These are phyloP conservation scores for Cantharis lateralis DNA, from an alignment of 2,888 invertebrate genomes.

Conservation along the genomic window DNA sequence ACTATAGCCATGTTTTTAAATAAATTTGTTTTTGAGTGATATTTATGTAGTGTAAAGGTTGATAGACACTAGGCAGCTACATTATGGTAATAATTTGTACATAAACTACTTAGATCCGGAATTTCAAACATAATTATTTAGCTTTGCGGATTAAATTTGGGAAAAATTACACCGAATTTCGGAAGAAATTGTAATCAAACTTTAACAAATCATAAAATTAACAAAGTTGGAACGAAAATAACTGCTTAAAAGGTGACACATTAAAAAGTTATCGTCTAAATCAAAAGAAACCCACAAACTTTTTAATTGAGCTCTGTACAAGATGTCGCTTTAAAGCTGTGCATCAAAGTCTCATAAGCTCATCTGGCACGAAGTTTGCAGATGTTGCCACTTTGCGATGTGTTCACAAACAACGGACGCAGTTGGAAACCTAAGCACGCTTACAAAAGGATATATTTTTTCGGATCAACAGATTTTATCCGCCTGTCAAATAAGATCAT, in stretches of 20 bases:
- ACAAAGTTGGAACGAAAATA: background rate
- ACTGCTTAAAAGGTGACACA: background rate
- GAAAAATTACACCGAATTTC: background rate
- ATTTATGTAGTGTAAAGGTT: background rate
- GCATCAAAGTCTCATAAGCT: slow-evolving; percentile 36
- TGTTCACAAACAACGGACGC: slow-evolving; percentile 24
- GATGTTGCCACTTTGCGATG: slow-evolving; percentile 34
- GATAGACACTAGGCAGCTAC: background rate
- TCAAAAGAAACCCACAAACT: slow-evolving; percentile 14
- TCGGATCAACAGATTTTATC: slow-evolving; percentile 46
- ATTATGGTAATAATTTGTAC: background rate
- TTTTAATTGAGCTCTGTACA: slow-evolving; percentile 32
- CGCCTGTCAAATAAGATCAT: slow-evolving; percentile 44
- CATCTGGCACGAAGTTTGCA: slow-evolving; percentile 30
- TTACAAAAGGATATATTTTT: slow-evolving; percentile 43
- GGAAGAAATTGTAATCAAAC: background rate
- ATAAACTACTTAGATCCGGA: background rate
- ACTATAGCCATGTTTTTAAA: background rate
- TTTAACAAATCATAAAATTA: background rate
- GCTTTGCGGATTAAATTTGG: too few relatives aligned
- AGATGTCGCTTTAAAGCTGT: slow-evolving; percentile 32
- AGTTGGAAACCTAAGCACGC: slow-evolving; percentile 40
- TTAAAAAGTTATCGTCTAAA: background rate
- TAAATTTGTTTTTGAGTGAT: background rate
- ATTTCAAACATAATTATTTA: background rate